Evolutionary conservation across 2,888 invertebrate species (phyloP).

Genomic region (Pollenia griseotomentosa): DNA sequence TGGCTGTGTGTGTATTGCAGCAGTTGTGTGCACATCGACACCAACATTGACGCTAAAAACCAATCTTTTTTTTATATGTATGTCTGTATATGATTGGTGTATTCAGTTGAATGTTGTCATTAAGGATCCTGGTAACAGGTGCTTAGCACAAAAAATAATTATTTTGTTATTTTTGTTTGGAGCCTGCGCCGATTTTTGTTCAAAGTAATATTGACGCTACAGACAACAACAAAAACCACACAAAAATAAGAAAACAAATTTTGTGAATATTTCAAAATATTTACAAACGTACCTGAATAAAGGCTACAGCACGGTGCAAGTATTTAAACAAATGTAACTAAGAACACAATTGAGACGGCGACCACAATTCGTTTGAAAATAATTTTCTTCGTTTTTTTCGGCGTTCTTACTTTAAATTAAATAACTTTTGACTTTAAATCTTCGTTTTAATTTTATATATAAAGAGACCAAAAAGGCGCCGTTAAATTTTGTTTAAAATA

Average conservation of each 20-base stretch:
- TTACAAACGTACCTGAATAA: background rate
- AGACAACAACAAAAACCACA: background rate
- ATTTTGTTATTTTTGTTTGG: background rate
- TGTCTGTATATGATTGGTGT: background rate
- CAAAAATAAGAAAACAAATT: constrained; percentile 17
- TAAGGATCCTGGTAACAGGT: constrained; percentile 56
- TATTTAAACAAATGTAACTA: background rate
- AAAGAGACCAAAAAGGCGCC: too few species aligned
- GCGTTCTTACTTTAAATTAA: too few species aligned
- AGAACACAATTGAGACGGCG: background rate
- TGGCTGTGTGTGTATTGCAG: background rate
- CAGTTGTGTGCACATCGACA: constrained; percentile 1
- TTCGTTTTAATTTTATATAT: too few species aligned
- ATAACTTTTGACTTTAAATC: too few species aligned
- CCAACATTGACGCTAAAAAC: background rate
- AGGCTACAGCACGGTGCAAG: background rate
- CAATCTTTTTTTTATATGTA: background rate
- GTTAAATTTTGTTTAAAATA: too few species aligned
- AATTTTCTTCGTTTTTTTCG: too few species aligned
- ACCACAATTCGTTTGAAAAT: background rate
- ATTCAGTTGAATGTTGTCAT: constrained; percentile 16
- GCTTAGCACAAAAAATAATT: constrained; percentile 25
- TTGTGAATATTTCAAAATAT: constrained; percentile 9
- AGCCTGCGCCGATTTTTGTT: constrained; percentile 13
- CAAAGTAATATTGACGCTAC: constrained; percentile 22